Conservation (phyloP, 2,797 vertebrate genomes). For the Neosalanx taihuensis region DNA sequence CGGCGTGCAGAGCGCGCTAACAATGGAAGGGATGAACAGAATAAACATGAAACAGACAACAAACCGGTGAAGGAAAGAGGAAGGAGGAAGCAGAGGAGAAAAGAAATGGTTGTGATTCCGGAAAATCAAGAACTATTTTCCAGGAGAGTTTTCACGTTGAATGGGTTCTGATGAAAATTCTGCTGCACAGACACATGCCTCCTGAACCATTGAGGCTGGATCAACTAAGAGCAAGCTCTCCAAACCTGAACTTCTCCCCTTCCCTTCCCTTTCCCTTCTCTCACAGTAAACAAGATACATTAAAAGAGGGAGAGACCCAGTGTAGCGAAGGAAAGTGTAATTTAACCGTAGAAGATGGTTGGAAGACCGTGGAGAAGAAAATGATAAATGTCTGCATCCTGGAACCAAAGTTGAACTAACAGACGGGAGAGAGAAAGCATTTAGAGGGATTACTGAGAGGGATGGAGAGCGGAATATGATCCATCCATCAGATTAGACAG, state of each 20-base stretch:
- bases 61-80: constrained; percentile 2
- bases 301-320: constrained; percentile 40
- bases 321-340: constrained; percentile 30
- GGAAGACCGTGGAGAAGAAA: constrained; percentile 22
- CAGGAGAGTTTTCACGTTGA: constrained; percentile 33
- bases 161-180: not conserved
- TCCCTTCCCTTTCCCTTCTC: constrained; percentile 30
- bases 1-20: constrained; percentile 51
- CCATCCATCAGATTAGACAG: constrained; percentile 21
- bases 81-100: too few species aligned
- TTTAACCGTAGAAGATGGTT: constrained; percentile 45
- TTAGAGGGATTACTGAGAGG: constrained; percentile 41
- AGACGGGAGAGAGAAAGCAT: constrained; percentile 37
- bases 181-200: constrained; percentile 11
- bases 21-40: constrained; percentile 42
- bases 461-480: not conserved
- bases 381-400: constrained; percentile 36
- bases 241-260: not conserved
- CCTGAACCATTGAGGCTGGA: constrained; percentile 31
- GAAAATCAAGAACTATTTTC: constrained; percentile 21
- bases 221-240: not conserved
- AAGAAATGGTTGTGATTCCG: too few species aligned
- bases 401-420: constrained; percentile 42
- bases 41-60: constrained; percentile 39
- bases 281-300: constrained; percentile 27